Evolutionary conservation across 1,140 invertebrate species (phyloP).

Genomic region (Hyposmocoma kahamanoa): DNA sequence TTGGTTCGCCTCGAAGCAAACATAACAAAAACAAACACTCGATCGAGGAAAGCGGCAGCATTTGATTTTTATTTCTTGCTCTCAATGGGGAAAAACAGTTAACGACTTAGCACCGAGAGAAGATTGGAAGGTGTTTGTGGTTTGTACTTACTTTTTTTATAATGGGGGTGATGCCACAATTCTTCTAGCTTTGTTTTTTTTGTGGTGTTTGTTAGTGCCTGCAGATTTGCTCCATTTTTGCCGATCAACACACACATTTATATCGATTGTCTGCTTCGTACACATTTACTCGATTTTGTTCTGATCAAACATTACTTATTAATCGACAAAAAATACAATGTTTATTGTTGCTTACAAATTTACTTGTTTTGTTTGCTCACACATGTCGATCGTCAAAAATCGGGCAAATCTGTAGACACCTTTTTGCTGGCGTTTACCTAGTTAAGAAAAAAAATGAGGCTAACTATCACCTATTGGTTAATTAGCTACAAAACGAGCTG

Average conservation of each 20-base stretch:
- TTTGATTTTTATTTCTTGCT: background rate
- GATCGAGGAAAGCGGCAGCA: constrained; percentile 3
- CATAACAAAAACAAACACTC: constrained; percentile 12
- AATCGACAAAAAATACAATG: too few relatives aligned
- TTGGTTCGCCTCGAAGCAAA: constrained; percentile 59
- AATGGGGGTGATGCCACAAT: background rate
- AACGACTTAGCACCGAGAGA: constrained; percentile 7
- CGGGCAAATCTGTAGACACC: too few relatives aligned
- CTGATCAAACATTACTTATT: background rate
- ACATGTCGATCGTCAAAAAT: too few relatives aligned
- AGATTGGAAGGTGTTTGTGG: constrained; percentile 14
- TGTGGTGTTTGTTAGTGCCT: background rate
- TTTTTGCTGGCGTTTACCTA: too few relatives aligned
- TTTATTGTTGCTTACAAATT: too few relatives aligned
- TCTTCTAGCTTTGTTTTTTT: background rate
- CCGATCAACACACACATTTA: background rate
- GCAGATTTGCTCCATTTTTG: background rate
- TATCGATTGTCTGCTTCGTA: background rate
- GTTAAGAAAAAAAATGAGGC: too few relatives aligned
- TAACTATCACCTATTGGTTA: too few relatives aligned
- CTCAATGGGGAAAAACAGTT: background rate
- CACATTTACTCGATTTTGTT: background rate
- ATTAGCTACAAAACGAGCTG: too few relatives aligned
- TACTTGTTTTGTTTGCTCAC: too few relatives aligned
- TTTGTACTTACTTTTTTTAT: background rate